phyloP scores from a whole-genome alignment of 1,140 invertebrate species.

The Drosophila parvula region DNA sequence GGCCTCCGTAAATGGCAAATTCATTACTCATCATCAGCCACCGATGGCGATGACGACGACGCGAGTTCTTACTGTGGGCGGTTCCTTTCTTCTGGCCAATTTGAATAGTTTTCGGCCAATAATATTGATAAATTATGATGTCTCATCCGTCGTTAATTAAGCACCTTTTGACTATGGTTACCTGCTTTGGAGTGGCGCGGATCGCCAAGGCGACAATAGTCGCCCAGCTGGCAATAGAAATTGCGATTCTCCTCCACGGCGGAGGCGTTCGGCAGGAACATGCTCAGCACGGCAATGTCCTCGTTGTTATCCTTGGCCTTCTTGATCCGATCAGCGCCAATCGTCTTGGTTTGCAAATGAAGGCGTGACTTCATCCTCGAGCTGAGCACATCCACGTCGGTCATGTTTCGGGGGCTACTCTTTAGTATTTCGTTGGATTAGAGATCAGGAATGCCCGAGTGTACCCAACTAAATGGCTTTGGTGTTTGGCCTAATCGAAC shows the following conservation, averaged over 20 bases:
- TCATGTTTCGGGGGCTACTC: conserved; percentile 76
- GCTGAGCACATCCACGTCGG: conserved; percentile 90
- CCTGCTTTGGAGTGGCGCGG: conserved; percentile 90
- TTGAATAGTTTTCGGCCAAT: conserved; percentile 57
- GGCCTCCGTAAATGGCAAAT: conserved; percentile 29
- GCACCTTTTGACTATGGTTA: conserved; percentile 78
- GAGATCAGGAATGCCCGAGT: conserved; percentile 22
- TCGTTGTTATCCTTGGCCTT: conserved; percentile 92
- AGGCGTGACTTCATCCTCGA: conserved; percentile 90
- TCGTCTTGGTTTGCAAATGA: conserved; percentile 90
- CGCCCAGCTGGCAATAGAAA: conserved; percentile 90
- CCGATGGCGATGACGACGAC: conserved; percentile 35
- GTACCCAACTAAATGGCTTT: conserved; percentile 30
- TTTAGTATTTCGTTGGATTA: conserved; percentile 12
- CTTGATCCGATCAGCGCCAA: conserved; percentile 90
- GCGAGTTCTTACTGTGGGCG: conserved; percentile 47
- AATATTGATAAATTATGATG: conserved; percentile 81
- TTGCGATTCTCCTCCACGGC: conserved; percentile 88
- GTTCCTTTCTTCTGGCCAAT: conserved; percentile 56
- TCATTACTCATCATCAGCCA: conserved; percentile 46
- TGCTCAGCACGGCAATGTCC: conserved; percentile 93
- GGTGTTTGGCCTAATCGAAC: neutral
- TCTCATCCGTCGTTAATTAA: conserved; percentile 64
- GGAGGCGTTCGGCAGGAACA: conserved; percentile 89
- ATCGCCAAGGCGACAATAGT: conserved; percentile 91